phyloP scores from a whole-genome alignment of 2,113 vertebrate species.

The Blennius ocellaris region DNA sequence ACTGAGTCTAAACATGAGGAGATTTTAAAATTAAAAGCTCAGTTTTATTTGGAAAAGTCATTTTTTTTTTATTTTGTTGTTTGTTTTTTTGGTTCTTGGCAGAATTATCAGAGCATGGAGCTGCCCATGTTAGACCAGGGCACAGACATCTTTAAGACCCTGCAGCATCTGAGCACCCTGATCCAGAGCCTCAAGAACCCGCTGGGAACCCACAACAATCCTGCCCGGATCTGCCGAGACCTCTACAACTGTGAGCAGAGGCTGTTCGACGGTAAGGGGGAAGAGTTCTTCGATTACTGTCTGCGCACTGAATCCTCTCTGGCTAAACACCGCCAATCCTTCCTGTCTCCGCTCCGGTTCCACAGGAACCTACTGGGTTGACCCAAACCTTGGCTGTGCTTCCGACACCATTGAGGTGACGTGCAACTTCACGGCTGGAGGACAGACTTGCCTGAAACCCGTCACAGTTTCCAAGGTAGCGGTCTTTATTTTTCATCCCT shows the following conservation, averaged over 20 bases:
- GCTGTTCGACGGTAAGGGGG: constrained; percentile 85
- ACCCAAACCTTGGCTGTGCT: constrained; percentile 95
- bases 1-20: too few relatives aligned
- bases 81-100: constrained; percentile 2
- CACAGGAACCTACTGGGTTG: constrained; percentile 96
- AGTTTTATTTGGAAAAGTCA: too few relatives aligned
- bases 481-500: constrained; percentile 3
- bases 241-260: constrained; percentile 97
- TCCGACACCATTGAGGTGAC: constrained; percentile 95
- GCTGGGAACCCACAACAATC: constrained; percentile 94
- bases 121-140: constrained; percentile 91
- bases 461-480: constrained; percentile 92
- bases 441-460: constrained; percentile 94
- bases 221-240: constrained; percentile 97
- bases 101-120: constrained; percentile 88
- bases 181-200: constrained; percentile 99
- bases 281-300: too few relatives aligned
- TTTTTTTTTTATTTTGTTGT: too few relatives aligned
- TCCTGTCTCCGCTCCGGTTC: constrained; percentile 55
- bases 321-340: too few relatives aligned
- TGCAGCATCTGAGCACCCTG: constrained; percentile 99
- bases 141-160: constrained; percentile 97
- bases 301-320: too few relatives aligned
- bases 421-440: constrained; percentile 94
- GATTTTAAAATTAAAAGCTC: too few relatives aligned